phyloP scores from a whole-genome alignment of 2,888 invertebrate genomes.

The Conomelus anceps region DNA sequence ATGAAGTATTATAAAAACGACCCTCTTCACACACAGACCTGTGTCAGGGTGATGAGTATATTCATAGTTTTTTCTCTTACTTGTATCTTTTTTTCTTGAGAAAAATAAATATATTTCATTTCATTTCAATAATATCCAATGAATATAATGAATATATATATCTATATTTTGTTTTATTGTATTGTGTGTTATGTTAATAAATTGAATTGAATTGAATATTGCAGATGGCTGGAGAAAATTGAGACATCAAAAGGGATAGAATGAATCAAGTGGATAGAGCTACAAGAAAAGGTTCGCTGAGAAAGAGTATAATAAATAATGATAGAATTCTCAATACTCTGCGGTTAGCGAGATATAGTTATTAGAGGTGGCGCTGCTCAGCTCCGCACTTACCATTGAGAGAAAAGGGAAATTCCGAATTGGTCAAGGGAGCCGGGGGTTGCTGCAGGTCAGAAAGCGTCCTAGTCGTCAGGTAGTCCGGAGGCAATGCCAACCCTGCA shows the following conservation, averaged over 20 bases:
- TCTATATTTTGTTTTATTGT: too few species aligned
- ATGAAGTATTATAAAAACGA: too few species aligned
- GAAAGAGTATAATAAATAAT: neutral
- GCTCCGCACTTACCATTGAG: slow-evolving; percentile 68
- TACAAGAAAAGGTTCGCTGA: neutral
- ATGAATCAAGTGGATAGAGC: neutral
- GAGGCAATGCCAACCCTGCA: slow-evolving; percentile 52
- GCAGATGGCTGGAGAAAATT: neutral
- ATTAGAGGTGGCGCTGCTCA: neutral
- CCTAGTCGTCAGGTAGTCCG: slow-evolving; percentile 52
- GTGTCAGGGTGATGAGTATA: too few species aligned
- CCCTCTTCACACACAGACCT: too few species aligned
- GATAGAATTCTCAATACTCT: neutral
- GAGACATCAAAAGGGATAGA: neutral
- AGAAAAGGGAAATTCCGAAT: slow-evolving; percentile 84
- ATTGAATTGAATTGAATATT: too few species aligned
- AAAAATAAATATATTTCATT: too few species aligned
- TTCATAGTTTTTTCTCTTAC: too few species aligned
- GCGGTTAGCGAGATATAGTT: neutral
- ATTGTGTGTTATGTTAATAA: too few species aligned
- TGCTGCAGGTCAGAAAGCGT: slow-evolving; percentile 41
- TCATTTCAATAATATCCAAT: too few species aligned
- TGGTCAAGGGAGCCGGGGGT: slow-evolving; percentile 65
- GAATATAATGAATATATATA: too few species aligned
- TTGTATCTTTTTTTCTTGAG: too few species aligned